Base-by-base conservation (phyloP, 2,797 vertebrate genomes). In the Chloroceryle inda region DNA sequence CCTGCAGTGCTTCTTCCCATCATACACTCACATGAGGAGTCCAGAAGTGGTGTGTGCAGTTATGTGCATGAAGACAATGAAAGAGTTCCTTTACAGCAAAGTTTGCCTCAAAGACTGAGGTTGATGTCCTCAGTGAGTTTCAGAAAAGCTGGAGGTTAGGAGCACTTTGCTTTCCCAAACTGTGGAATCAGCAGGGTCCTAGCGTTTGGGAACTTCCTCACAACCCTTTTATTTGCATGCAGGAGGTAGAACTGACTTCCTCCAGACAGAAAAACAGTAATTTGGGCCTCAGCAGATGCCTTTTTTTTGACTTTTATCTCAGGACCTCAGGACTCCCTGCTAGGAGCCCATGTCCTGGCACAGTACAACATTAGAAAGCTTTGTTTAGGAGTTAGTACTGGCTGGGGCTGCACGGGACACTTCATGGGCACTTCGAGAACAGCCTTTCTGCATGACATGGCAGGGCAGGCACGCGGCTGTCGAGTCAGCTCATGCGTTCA, bases 251-350 rank as follows among this genome's bases (percentile, higher is more conserved):
- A 74, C 24, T 6, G 40, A 11, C 10, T 23, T 26, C 29, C 45
- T 74, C 77, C 26, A 22, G 58, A 33, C 5, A 44, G 56, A 84
- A 84, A 55, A 86, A 58, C 14, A 64, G 7, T 1, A 1, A 17
- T 55, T 58, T 1, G 8, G 47, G n/a, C 9, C 52, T 47, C 59
- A 77, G 74, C 47, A 73, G 40, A 12, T 68, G 19, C 38, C 2
- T 4, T 26, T 59, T 40, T 40, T 69, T 55, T 77, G 59, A 24
- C 40, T 55, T 81, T 68, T 35, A 56, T 9, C 38, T 47, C 40
- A 38, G 72, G 50, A 23, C 13, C 44, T 15, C 1, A 1, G 22
- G n/a, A 85, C 1, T 20, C 23, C 44, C 24, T 3, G 7, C 3
- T 10, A 47, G 55, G 6, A 86, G 40, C 37, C 6, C 3, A 33